phyloP scores from a whole-genome alignment of 1,140 invertebrate genomes.

The Heliconius hermathena region DNA sequence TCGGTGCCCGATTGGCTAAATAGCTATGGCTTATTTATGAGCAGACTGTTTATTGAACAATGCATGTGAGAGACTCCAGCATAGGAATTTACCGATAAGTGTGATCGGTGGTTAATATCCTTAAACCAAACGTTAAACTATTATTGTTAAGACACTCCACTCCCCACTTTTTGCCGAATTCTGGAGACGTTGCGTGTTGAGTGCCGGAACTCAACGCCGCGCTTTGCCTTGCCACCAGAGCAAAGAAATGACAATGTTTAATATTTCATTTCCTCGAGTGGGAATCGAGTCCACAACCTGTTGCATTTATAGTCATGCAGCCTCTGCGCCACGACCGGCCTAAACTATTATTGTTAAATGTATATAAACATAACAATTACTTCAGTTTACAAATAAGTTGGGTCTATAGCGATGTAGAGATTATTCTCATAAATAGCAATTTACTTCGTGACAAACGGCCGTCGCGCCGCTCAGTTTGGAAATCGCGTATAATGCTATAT shows the following conservation, averaged over 20 bases:
- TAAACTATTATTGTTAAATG: neutral
- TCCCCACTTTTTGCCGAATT: no score
- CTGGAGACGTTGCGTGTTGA: no score
- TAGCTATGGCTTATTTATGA: slow-evolving; percentile 77
- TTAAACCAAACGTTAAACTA: slow-evolving; percentile 1
- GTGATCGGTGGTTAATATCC: slow-evolving; percentile 10
- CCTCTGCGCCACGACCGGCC: no score
- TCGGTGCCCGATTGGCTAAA: slow-evolving; percentile 73
- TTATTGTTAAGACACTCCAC: neutral
- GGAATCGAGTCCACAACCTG: no score
- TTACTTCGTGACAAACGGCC: slow-evolving; percentile 74
- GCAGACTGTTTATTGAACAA: slow-evolving; percentile 49
- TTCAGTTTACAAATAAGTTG: slow-evolving; percentile 8
- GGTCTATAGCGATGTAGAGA: slow-evolving; percentile 38
- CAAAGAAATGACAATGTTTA: no score
- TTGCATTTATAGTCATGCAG: no score
- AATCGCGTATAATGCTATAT: slow-evolving; percentile 72
- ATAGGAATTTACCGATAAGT: slow-evolving; percentile 40
- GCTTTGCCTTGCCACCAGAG: no score
- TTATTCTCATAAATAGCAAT: slow-evolving; percentile 79
- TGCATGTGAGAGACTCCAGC: slow-evolving; percentile 41
- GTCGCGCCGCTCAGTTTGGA: slow-evolving; percentile 68
- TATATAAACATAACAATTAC: neutral
- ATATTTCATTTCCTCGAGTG: no score
- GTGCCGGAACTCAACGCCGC: no score